Base-by-base conservation (phyloP, 2,888 invertebrate species). In the Emmelina monodactyla region DNA sequence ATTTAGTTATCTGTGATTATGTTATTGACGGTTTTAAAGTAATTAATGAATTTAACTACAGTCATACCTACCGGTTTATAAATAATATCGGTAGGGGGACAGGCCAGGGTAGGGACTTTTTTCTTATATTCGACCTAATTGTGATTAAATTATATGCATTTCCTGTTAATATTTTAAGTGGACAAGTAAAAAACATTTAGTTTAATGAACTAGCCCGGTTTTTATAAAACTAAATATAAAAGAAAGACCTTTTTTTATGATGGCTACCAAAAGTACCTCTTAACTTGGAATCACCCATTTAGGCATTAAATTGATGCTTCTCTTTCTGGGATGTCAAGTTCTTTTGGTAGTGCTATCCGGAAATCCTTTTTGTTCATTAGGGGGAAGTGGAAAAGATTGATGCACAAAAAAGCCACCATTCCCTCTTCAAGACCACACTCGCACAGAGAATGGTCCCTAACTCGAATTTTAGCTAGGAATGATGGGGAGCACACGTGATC, bases 41-140 rank as follows among this genome's bases (percentile, higher is more conserved):
- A 28, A 28, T n/a, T 28, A 11, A 9, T 34, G 35, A 33, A 39
- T 39, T 39, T 39, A 31, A 38, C 37, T 37, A 34, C 35, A 42
- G 36, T 42, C 34, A 39, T 38, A 37, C 37, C 39, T 16, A 37
- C 33, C 37, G 37, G 34, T 37, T 42, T 39, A 42, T 37, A 36
- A 42, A 42, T 40, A 42, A 40, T 40, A 33, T 42, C 38, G 39
- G 38, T 29, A 38, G 14, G 37, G 42, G 42, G 38, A 42, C 40
- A 42, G 37, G 37, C 41, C 37, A 39, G 39, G 41, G 39, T 29
- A 42, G 41, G 36, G 32, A 37, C 22, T 32, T 31, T 41, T 41
- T 40, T 28, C 28, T 28, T 28, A 28, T 28, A 31, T 15, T 31
- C 7, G 16, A 31, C 31, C 15, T 15, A 14, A 11, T 15, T 15